Conservation (phyloP, 2,113 vertebrate genomes). For the Percopsis transmontana region DNA sequence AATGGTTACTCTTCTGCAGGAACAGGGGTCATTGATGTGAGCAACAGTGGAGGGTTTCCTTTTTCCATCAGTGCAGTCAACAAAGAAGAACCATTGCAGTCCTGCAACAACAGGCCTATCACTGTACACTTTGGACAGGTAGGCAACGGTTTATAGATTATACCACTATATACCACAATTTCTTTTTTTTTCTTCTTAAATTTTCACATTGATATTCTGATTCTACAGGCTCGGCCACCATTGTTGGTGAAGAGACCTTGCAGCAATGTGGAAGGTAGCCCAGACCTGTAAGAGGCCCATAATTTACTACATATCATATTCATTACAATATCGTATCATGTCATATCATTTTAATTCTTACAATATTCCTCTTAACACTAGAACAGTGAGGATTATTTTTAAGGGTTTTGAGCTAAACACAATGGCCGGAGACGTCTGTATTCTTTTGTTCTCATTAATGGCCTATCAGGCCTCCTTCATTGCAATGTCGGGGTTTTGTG, state of each 20-base stretch:
- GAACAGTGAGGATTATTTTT: too few species aligned
- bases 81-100: conserved; percentile 74
- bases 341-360: neutral
- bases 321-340: neutral
- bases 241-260: conserved; percentile 86
- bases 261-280: conserved; percentile 82
- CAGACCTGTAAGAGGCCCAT: conserved; percentile 72
- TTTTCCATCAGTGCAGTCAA: conserved; percentile 66
- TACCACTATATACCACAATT: neutral
- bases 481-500: too few species aligned
- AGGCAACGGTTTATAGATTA: conserved; percentile 34
- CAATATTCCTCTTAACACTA: too few species aligned
- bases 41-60: conserved; percentile 43
- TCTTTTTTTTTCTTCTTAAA: neutral
- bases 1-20: conserved; percentile 81
- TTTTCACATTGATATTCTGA: neutral
- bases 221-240: conserved; percentile 85
- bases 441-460: too few species aligned
- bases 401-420: too few species aligned
- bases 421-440: too few species aligned
- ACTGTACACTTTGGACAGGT: conserved; percentile 96
- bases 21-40: conserved; percentile 73
- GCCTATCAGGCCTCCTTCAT: too few species aligned
- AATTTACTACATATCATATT: neutral
- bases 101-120: conserved; percentile 84